phyloP scores from a whole-genome alignment of 2,797 vertebrate species.

The Liasis olivaceus region DNA sequence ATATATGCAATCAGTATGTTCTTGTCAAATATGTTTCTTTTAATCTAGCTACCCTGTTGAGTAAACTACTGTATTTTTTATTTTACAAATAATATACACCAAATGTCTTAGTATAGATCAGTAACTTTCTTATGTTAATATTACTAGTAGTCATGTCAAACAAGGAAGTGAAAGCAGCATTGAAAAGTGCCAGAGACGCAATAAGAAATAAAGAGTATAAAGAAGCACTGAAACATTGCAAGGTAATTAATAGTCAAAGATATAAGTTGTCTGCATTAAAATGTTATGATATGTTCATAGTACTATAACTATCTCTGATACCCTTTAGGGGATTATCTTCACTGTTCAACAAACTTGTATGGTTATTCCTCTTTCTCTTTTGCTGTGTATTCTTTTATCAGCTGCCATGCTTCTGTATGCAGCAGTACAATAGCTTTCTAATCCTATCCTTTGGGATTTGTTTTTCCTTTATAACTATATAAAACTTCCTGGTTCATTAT shows the following conservation, averaged over 20 bases:
- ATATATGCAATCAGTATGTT: neutral
- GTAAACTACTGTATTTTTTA: neutral
- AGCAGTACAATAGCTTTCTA: neutral
- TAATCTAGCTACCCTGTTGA: neutral
- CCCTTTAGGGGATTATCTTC: neutral
- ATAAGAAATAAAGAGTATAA: constrained; percentile 98
- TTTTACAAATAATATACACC: neutral
- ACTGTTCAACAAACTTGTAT: neutral
- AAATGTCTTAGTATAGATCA: neutral
- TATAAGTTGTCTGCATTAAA: neutral
- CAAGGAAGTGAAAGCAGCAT: constrained; percentile 91
- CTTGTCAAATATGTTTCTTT: neutral
- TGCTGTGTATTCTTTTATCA: neutral
- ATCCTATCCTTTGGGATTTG: neutral
- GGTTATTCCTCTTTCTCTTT: neutral
- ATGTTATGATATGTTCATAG: neutral
- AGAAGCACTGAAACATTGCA: constrained; percentile 95
- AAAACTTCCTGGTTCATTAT: neutral
- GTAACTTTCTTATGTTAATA: neutral
- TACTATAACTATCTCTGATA: neutral
- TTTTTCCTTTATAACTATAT: neutral
- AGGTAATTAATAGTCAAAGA: constrained; percentile 77
- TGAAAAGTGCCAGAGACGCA: constrained; percentile 96
- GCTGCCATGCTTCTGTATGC: neutral
- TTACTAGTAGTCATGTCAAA: constrained; percentile 80